These are phyloP conservation scores for Sebastes steindachneri DNA, from an alignment of 2,797 vertebrate genomes.

Conservation along the genomic window DNA sequence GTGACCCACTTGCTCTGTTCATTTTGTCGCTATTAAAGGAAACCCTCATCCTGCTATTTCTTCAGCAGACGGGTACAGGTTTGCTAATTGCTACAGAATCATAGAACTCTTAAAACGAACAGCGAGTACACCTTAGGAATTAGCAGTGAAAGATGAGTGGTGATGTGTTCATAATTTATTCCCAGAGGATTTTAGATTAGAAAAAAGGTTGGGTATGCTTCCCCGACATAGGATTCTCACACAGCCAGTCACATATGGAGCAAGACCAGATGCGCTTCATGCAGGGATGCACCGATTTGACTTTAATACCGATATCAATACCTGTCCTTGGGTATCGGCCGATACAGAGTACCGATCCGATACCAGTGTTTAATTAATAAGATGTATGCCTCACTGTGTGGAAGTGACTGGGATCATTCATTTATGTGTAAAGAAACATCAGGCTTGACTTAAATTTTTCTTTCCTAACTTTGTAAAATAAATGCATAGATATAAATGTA, in stretches of 20 bases:
- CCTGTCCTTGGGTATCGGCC: neutral
- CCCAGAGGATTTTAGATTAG: slow-evolving; percentile 4
- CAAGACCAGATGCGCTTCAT: neutral
- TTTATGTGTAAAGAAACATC: neutral
- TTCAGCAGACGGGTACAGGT: slow-evolving; percentile 42
- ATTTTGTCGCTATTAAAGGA: slow-evolving; percentile 66
- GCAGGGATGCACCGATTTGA: neutral
- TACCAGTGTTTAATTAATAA: too few relatives aligned
- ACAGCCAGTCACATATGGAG: neutral
- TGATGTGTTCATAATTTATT: slow-evolving; percentile 19
- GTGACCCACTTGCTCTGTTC: slow-evolving; percentile 75
- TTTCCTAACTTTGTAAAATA: too few relatives aligned
- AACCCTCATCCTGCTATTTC: slow-evolving; percentile 42
- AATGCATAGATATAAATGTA: too few relatives aligned
- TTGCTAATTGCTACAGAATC: slow-evolving; percentile 64
- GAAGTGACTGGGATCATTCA: neutral
- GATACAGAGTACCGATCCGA: neutral
- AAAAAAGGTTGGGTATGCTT: neutral
- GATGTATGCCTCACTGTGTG: neutral
- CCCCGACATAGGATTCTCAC: neutral
- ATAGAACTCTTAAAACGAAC: slow-evolving; percentile 30
- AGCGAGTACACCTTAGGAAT: slow-evolving; percentile 25
- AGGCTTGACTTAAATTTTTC: fast-evolving
- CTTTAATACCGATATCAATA: neutral
- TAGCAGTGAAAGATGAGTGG: neutral